phyloP scores from a whole-genome alignment of 2,797 vertebrate species.

The Furcifer pardalis region DNA sequence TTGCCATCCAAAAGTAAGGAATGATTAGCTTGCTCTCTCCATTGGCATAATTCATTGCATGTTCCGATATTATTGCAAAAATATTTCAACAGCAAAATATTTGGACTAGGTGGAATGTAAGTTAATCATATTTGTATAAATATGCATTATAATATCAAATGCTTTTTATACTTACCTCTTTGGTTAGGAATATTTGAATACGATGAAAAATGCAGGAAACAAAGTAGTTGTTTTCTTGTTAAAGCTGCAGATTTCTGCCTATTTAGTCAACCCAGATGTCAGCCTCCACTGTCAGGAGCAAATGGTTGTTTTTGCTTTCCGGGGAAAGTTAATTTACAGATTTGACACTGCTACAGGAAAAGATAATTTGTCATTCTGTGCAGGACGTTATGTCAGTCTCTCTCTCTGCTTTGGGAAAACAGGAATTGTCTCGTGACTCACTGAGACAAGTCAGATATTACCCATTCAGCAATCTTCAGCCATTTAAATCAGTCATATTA shows the following conservation, averaged over 20 bases:
- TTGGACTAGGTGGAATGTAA: background rate
- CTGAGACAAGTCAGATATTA: constrained; percentile 21
- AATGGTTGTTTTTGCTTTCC: constrained; percentile 47
- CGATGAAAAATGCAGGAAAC: accelerated
- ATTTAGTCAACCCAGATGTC: background rate
- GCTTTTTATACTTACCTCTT: constrained; percentile 30
- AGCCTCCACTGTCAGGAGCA: constrained; percentile 1
- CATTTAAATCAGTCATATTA: background rate
- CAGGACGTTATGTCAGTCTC: constrained; percentile 48
- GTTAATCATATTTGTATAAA: background rate
- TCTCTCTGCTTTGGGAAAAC: constrained; percentile 36
- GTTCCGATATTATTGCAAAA: background rate
- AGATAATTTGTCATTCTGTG: constrained; percentile 46
- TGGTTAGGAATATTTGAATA: constrained; percentile 16
- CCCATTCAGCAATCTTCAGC: background rate
- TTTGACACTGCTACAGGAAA: constrained; percentile 50
- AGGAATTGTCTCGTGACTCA: constrained; percentile 51
- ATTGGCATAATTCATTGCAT: background rate
- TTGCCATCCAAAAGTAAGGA: background rate
- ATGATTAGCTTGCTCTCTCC: background rate
- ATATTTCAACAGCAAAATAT: background rate
- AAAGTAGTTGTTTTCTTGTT: constrained; percentile 26
- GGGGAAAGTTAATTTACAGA: constrained; percentile 43
- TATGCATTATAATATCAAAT: background rate
- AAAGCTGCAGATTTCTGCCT: constrained; percentile 34